Evolutionary conservation across 2,113 vertebrate species (phyloP).

Genomic region (Xiphias gladius): DNA sequence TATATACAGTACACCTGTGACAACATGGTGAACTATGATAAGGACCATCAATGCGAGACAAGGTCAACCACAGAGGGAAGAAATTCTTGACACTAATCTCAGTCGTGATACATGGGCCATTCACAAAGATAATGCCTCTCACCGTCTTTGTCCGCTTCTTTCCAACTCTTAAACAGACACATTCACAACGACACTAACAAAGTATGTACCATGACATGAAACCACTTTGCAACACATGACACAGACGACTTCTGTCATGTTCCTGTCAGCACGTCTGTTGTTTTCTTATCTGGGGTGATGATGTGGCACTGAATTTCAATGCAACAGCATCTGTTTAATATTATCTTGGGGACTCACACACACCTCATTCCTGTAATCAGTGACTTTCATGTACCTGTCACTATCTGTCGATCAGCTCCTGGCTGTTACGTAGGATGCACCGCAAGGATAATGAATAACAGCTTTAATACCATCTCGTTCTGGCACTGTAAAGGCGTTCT

Average conservation of each 20-base stretch:
- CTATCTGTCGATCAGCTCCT: constrained; percentile 63
- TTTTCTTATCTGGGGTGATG: constrained; percentile 57
- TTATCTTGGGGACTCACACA: constrained; percentile 43
- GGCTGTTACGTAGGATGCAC: constrained; percentile 48
- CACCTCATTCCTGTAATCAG: constrained; percentile 62
- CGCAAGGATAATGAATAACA: constrained; percentile 55
- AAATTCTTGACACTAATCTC: constrained; percentile 70
- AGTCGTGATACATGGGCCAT: constrained; percentile 56
- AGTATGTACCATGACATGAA: constrained; percentile 24
- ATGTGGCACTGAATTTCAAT: constrained; percentile 52
- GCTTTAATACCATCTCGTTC: constrained; percentile 29
- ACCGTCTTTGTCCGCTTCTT: constrained; percentile 19
- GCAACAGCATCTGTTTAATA: constrained; percentile 52
- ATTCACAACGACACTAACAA: constrained; percentile 21
- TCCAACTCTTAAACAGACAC: constrained; percentile 5
- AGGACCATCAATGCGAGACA: constrained; percentile 52
- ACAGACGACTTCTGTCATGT: constrained; percentile 48
- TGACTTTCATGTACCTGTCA: constrained; percentile 69
- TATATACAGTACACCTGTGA: constrained; percentile 28
- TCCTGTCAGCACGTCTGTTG: constrained; percentile 41
- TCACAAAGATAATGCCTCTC: constrained; percentile 43
- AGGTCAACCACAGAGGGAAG: constrained; percentile 69
- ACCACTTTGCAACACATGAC: constrained; percentile 44
- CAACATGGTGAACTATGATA: constrained; percentile 58
- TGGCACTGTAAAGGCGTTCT: constrained; percentile 20